A percentile compares a stretch with the other conserved stretches of the same genome.
These are phyloP conservation scores for Catagonus wagneri DNA, from an alignment of 2,113 vertebrate species.

Conservation along the genomic window DNA sequence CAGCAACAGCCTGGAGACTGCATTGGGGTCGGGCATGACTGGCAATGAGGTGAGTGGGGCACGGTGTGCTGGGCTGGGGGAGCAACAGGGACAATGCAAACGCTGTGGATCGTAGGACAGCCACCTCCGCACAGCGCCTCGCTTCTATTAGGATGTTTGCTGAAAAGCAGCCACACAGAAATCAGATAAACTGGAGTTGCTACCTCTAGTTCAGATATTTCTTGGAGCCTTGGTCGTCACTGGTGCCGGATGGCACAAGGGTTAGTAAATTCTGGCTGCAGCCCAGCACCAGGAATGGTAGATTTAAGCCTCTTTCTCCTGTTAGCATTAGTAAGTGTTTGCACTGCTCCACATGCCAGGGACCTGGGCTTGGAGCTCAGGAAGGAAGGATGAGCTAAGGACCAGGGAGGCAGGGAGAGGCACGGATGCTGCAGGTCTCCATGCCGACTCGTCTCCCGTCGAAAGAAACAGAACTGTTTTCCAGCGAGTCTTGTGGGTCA, in stretches of 20 bases:
- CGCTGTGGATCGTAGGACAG: not conserved
- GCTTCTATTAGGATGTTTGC: not conserved
- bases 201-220: not conserved
- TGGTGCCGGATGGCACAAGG: not conserved
- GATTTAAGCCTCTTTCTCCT: not conserved
- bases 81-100: not conserved
- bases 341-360: not conserved
- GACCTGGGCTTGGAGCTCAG: not conserved
- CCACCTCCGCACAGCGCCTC: not conserved
- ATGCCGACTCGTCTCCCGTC: not conserved
- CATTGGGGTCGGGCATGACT: not conserved
- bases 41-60: not conserved
- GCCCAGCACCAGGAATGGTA: not conserved
- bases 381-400: not conserved
- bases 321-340: not conserved
- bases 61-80: not conserved
- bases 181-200: not conserved
- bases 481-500: not conserved
- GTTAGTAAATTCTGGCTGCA: not conserved
- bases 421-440: not conserved
- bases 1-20: not conserved
- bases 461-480: slow-evolving; percentile 8
- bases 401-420: not conserved
- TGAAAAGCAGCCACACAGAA: not conserved
- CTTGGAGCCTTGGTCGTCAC: not conserved